Percentiles rank a stretch among this genome's conserved stretches.
phyloP scores from a whole-genome alignment of 1,140 invertebrate species.

The Chrysopa pallens region DNA sequence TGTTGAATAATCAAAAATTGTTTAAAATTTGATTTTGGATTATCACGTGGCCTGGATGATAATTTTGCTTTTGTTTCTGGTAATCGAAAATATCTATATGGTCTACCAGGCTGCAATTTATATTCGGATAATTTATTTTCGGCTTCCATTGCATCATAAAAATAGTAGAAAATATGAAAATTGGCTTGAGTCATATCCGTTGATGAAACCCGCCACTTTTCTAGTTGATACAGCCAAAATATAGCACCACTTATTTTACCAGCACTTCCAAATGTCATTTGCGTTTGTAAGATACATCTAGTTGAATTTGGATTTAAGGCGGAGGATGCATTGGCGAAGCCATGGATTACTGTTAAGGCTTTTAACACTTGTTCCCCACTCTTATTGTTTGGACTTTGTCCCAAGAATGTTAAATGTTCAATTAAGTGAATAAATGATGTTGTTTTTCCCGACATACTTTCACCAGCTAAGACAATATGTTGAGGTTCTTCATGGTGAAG shows the following conservation, averaged over 20 bases:
- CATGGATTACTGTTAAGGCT: constrained; percentile 56
- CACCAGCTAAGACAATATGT: constrained; percentile 63
- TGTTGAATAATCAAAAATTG: constrained; percentile 20
- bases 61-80: constrained; percentile 29
- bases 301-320: constrained; percentile 75
- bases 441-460: constrained; percentile 71
- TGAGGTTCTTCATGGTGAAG: constrained; percentile 67
- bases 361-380: constrained; percentile 50
- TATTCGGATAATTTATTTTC: constrained; percentile 40
- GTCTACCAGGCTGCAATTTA: constrained; percentile 40
- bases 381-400: constrained; percentile 32
- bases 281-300: constrained; percentile 63
- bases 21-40: constrained; percentile 23
- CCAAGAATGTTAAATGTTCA: constrained; percentile 56
- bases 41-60: constrained; percentile 32
- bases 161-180: constrained; percentile 80
- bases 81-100: constrained; percentile 61
- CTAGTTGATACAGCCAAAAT: constrained; percentile 70
- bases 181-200: constrained; percentile 72
- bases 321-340: constrained; percentile 69
- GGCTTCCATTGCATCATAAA: constrained; percentile 61
- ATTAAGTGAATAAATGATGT: constrained; percentile 53
- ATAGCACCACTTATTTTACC: constrained; percentile 73
- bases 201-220: constrained; percentile 72
- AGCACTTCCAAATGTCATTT: constrained; percentile 67